These are phyloP conservation scores for Maniola jurtina DNA, from an alignment of 1,140 invertebrate genomes.

Conservation along the genomic window DNA sequence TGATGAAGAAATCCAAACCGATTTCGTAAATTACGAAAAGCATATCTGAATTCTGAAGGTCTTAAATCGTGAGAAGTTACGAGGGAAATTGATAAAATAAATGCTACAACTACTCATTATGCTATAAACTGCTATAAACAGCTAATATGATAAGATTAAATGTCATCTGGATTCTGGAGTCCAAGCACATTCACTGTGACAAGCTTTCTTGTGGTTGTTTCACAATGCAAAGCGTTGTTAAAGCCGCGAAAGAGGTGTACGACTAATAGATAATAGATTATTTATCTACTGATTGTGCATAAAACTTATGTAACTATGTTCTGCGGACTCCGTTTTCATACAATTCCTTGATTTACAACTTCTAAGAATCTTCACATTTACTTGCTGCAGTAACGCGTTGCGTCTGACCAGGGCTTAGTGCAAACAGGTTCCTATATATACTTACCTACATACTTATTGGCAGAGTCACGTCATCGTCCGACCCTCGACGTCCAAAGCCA, in stretches of 20 bases:
- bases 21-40: not conserved
- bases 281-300: too few species aligned
- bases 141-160: conserved; percentile 30
- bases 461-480: conserved; percentile 55
- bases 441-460: too few species aligned
- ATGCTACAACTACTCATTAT: too few species aligned
- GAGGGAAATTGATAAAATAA: too few species aligned
- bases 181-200: not conserved
- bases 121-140: too few species aligned
- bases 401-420: not conserved
- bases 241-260: too few species aligned
- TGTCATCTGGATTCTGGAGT: conserved; percentile 15
- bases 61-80: not conserved
- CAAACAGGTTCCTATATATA: conserved; percentile 54
- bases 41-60: not conserved
- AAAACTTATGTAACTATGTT: too few species aligned
- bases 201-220: too few species aligned
- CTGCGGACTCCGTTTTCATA: too few species aligned
- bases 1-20: not conserved
- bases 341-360: too few species aligned
- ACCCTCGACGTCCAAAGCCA: conserved; percentile 47
- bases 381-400: not conserved
- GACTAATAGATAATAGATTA: too few species aligned
- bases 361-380: not conserved
- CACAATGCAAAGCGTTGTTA: too few species aligned